phyloP scores from a whole-genome alignment of 2,888 invertebrate species.

The Oligia latruncula region DNA sequence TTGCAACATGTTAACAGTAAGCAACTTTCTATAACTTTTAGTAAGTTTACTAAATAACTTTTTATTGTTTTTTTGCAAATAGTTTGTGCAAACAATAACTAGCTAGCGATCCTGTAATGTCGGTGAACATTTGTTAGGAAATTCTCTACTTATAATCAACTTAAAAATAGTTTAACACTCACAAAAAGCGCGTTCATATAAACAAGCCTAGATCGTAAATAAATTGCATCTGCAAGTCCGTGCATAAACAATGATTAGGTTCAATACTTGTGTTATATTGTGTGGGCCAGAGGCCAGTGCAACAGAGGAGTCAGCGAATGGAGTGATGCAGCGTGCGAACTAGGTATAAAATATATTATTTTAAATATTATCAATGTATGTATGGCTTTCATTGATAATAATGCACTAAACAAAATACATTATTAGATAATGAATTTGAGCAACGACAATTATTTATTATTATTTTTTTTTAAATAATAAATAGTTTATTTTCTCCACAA shows the following conservation, averaged over 20 bases:
- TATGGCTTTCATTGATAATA: too few relatives aligned
- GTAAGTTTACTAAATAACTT: too few relatives aligned
- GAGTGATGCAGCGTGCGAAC: neutral
- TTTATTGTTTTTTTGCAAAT: too few relatives aligned
- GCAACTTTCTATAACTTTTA: too few relatives aligned
- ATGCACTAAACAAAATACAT: too few relatives aligned
- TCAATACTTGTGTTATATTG: constrained; percentile 55
- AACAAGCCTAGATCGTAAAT: constrained; percentile 42
- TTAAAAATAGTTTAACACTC: constrained; percentile 5
- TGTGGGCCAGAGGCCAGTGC: constrained; percentile 49
- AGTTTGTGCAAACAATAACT: neutral
- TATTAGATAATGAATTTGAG: too few relatives aligned
- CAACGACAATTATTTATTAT: too few relatives aligned
- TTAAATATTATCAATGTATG: neutral
- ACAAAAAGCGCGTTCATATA: constrained; percentile 20
- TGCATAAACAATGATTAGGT: constrained; percentile 59
- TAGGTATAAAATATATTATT: neutral
- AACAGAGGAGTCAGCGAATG: constrained; percentile 11
- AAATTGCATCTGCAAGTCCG: constrained; percentile 51
- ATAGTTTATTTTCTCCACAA: too few relatives aligned
- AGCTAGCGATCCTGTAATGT: neutral
- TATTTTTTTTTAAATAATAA: too few relatives aligned
- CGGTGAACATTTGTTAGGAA: neutral
- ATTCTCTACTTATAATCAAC: neutral
- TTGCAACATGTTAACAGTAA: too few relatives aligned